Evolutionary conservation across 2,113 vertebrate genomes (phyloP).

Genomic region (Gymnarchus niloticus): DNA sequence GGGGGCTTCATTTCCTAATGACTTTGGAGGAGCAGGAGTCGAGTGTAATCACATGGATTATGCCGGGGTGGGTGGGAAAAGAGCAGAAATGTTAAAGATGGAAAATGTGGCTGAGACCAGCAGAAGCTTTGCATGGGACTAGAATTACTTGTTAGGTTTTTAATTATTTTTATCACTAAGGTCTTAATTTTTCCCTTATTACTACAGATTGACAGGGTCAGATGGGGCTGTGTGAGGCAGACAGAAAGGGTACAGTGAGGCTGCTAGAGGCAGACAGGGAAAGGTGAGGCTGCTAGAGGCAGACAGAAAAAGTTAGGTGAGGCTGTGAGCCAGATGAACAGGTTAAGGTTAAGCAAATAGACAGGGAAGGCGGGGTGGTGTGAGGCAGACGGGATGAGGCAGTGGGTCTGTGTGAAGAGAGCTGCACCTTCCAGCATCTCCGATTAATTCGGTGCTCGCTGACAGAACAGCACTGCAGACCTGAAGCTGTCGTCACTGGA

Average conservation of each 20-base stretch:
- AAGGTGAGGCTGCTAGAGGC: neutral
- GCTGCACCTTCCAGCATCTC: neutral
- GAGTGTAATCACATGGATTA: conserved; percentile 11
- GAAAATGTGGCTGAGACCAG: neutral
- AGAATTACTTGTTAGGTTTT: neutral
- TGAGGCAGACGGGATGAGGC: neutral
- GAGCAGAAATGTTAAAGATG: neutral
- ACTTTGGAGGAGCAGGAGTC: conserved; percentile 12
- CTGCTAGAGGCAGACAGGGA: neutral
- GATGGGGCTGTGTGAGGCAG: neutral
- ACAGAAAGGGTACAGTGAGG: neutral
- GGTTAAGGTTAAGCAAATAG: neutral
- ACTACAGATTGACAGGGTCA: neutral
- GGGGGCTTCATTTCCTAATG: conserved; percentile 16
- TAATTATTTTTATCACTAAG: neutral
- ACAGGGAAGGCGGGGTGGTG: neutral
- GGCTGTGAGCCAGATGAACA: neutral
- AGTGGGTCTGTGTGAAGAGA: neutral
- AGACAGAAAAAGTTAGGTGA: neutral
- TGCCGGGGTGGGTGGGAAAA: neutral
- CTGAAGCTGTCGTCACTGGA: neutral
- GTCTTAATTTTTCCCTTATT: neutral
- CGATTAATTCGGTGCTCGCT: conserved; percentile 14
- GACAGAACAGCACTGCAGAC: neutral
- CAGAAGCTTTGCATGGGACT: neutral